Evolutionary conservation across 2,113 vertebrate genomes (phyloP), one percentile per base, ranked within the genome.

Genomic region (Terrapene triunguis): DNA sequence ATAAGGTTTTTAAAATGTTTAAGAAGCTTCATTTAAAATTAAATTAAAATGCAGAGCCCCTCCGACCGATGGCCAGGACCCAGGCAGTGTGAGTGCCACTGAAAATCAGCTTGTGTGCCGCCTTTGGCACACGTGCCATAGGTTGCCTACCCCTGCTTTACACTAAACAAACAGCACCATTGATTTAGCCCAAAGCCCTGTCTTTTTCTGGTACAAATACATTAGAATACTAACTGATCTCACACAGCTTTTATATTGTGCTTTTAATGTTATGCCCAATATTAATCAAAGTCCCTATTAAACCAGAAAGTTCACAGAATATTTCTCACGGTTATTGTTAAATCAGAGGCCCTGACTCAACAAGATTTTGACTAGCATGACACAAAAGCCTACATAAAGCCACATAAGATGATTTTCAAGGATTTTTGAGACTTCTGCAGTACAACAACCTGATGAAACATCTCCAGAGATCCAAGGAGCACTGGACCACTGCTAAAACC

Each of bases 141-240:
- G 5, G 44, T 44, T 44, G 44, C 44, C 44, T 44, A 44, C 44
- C 44, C 44, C 44, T 44, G 44, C 92, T 96, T 95, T 89, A 88
- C 82, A 85, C 94, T 97, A 95, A 93, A 88, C 81, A 96, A 97
- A 96, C 91, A 91, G 87, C 55, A 82, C 35, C 86, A 97, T 17
- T 96, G 89, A 93, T 94, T 96, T 93, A 94, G 69, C 59, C 62
- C 78, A 57, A 89, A 93, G 87, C 91, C 94, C 94, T 90, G 50
- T 47, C 53, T 95, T 94, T 89, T 96, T 50, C 79, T 92, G 74
- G 57, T 83, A 93, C 95, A 96, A 89, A 79, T 90, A 38, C 80
- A 90, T 88, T 92, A 87, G 90, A 95, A 93, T 95, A 96, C 21
- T 2, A 95, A 93, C 81, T 54, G 5, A 85, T 85, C 82, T 80